A percentile compares a stretch with the other conserved stretches of the same genome.
These are phyloP conservation scores for Apis dorsata DNA, from an alignment of 1,140 invertebrate species.

Conservation along the genomic window DNA sequence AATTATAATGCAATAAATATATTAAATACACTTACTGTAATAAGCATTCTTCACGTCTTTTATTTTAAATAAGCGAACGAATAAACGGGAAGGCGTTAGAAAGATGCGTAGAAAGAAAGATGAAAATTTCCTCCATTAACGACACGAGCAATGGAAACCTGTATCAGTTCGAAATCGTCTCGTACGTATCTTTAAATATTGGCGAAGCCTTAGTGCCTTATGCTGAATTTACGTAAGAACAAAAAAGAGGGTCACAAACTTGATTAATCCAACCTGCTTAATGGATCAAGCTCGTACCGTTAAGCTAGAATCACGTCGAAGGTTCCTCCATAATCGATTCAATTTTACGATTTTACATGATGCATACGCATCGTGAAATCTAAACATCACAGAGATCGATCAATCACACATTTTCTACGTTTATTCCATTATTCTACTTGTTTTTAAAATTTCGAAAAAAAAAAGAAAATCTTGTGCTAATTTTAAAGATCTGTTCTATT, in stretches of 20 bases:
- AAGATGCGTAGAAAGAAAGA: too few relatives aligned
- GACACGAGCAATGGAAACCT: neutral
- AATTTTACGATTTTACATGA: neutral
- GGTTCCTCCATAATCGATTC: neutral
- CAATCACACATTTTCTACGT: too few relatives aligned
- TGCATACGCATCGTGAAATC: neutral
- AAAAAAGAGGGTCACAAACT: conserved; percentile 55
- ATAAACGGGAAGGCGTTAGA: too few relatives aligned
- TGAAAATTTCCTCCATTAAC: neutral
- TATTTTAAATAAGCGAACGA: too few relatives aligned
- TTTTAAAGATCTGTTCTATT: too few relatives aligned
- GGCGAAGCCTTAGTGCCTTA: conserved; percentile 59
- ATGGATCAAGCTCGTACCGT: conserved; percentile 62
- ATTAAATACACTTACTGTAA: too few relatives aligned
- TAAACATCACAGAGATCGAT: too few relatives aligned
- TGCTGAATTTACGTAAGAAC: conserved; percentile 65
- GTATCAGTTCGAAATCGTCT: neutral
- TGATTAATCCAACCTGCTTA: conserved; percentile 61
- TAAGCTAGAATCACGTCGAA: conserved; percentile 20
- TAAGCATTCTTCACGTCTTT: too few relatives aligned
- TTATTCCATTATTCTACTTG: too few relatives aligned
- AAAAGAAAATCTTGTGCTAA: too few relatives aligned
- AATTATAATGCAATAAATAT: neutral
- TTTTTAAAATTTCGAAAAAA: too few relatives aligned
- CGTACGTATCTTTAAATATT: conserved; percentile 18